phyloP scores from a whole-genome alignment of 2,113 vertebrate genomes.

The Ictalurus punctatus region DNA sequence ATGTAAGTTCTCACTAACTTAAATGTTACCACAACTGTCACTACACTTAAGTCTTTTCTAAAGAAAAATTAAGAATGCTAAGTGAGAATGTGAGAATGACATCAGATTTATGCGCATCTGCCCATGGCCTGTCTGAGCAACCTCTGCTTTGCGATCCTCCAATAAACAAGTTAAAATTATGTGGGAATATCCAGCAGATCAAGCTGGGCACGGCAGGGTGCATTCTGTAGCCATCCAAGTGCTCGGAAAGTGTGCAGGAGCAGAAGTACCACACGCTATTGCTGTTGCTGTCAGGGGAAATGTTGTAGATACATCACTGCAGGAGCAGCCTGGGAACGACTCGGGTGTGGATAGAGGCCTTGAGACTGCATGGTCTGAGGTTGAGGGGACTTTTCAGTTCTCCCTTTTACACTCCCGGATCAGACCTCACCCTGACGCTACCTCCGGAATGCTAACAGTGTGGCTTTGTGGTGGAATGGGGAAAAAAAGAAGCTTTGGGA shows the following conservation, averaged over 20 bases:
- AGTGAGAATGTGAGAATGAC: neutral
- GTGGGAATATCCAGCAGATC: slow-evolving; percentile 43
- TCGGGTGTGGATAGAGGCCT: slow-evolving; percentile 35
- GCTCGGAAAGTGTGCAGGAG: slow-evolving; percentile 36
- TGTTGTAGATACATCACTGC: slow-evolving; percentile 44
- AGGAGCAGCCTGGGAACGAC: slow-evolving; percentile 44
- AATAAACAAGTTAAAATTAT: slow-evolving; percentile 48
- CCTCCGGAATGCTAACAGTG: slow-evolving; percentile 59
- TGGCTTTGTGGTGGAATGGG: slow-evolving; percentile 51
- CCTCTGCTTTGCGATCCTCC: slow-evolving; percentile 33
- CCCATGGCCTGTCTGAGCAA: slow-evolving; percentile 11
- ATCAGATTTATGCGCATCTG: slow-evolving; percentile 19
- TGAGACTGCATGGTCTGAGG: slow-evolving; percentile 48
- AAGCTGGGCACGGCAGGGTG: slow-evolving; percentile 38
- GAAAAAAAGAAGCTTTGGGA: slow-evolving; percentile 52
- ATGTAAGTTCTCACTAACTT: neutral
- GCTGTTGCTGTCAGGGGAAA: slow-evolving; percentile 30
- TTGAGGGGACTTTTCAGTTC: slow-evolving; percentile 48
- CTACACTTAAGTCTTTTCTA: neutral
- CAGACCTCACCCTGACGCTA: slow-evolving; percentile 53
- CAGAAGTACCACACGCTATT: slow-evolving; percentile 30
- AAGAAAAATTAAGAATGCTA: neutral
- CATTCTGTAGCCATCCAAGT: slow-evolving; percentile 11
- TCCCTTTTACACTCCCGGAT: slow-evolving; percentile 28
- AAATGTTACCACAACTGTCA: neutral